Conservation (phyloP, 2,797 vertebrate species). For the Rachycentron canadum region DNA sequence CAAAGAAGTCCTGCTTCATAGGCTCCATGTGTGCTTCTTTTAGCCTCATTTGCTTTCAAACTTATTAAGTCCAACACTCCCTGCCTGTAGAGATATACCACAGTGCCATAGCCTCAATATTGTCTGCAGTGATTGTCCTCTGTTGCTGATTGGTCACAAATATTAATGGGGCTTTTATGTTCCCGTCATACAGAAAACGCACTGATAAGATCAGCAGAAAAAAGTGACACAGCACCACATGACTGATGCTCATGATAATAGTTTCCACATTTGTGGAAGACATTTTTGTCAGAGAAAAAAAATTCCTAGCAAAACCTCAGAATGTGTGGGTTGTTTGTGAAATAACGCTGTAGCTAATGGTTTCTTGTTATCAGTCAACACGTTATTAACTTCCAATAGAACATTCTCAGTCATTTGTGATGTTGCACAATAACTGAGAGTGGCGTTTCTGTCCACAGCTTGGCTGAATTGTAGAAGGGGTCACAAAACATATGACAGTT, state of each 20-base stretch:
- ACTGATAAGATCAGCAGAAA: conserved; percentile 31
- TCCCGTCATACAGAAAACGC: conserved; percentile 4
- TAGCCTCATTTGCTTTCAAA: conserved; percentile 19
- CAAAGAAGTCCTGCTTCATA: not conserved
- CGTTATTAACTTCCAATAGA: not conserved
- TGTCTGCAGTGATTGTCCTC: not conserved
- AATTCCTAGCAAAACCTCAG: conserved; percentile 29
- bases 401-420: not conserved
- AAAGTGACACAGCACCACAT: conserved; percentile 22
- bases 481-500: not conserved
- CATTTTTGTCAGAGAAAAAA: conserved; percentile 1
- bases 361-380: conserved; percentile 27
- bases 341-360: conserved; percentile 15
- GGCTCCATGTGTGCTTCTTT: not conserved
- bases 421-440: not conserved
- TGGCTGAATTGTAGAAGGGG: not conserved
- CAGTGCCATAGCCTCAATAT: not conserved
- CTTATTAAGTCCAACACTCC: not conserved
- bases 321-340: not conserved
- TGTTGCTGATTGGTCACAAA: conserved; percentile 24
- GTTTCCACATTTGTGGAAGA: conserved; percentile 14
- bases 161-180: conserved; percentile 21
- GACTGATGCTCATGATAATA: not conserved
- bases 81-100: not conserved
- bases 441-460: not conserved